Evolutionary conservation across 2,888 invertebrate genomes (phyloP).

Genomic region (Elegia similella): DNA sequence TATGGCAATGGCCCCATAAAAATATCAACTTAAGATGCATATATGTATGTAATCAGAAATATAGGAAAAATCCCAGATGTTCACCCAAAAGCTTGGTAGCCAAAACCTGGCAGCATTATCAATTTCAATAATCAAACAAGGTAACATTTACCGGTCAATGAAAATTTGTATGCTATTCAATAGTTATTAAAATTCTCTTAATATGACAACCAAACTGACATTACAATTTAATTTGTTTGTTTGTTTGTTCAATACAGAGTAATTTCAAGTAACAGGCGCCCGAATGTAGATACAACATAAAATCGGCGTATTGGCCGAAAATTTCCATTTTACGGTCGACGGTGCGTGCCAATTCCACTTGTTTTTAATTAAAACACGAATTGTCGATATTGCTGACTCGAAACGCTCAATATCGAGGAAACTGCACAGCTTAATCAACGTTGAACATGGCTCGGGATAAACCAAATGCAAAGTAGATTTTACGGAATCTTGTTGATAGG

Average conservation of each 20-base stretch:
- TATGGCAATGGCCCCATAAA: too few species aligned
- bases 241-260: background rate
- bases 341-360: constrained; percentile 7
- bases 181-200: too few species aligned
- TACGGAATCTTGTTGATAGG: background rate
- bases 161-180: too few species aligned
- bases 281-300: background rate
- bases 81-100: too few species aligned
- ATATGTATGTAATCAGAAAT: too few species aligned
- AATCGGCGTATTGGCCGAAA: background rate
- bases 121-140: too few species aligned
- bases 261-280: background rate
- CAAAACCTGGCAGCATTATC: too few species aligned
- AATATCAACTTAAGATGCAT: too few species aligned
- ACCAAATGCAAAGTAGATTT: background rate
- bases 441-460: background rate
- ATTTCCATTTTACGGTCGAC: background rate
- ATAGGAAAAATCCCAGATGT: too few species aligned
- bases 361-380: constrained; percentile 13
- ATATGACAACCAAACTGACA: too few species aligned
- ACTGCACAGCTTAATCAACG: background rate
- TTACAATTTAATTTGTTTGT: background rate
- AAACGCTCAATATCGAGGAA: background rate
- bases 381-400: background rate
- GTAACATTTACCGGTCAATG: too few species aligned